Conservation (phyloP, 2,797 vertebrate species). For the Sebastes cheni region DNA sequence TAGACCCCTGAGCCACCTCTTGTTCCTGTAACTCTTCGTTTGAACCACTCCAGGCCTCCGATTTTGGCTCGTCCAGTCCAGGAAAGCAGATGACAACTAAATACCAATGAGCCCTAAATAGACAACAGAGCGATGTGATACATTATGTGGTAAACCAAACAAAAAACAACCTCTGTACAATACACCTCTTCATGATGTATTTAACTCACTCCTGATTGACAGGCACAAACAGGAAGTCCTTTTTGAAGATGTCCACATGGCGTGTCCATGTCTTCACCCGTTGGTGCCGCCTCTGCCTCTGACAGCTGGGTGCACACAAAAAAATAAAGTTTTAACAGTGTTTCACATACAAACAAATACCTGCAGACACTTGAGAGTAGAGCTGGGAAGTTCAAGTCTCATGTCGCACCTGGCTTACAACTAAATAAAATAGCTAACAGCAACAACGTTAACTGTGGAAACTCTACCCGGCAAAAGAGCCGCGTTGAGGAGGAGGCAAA, state of each 20-base stretch:
- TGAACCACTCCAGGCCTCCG: slow-evolving; percentile 66
- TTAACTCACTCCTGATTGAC: slow-evolving; percentile 97
- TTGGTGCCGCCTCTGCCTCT: slow-evolving; percentile 90
- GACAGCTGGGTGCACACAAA: slow-evolving; percentile 60
- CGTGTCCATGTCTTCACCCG: slow-evolving; percentile 98
- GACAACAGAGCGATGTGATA: background rate
- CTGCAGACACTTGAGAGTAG: background rate
- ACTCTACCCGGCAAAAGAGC: too few species aligned
- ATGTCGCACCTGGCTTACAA: background rate
- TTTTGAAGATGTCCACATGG: slow-evolving; percentile 95
- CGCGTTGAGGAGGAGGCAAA: too few species aligned
- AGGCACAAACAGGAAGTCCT: slow-evolving; percentile 98
- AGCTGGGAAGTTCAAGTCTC: background rate
- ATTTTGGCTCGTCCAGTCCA: slow-evolving; percentile 84
- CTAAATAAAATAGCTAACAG: too few species aligned
- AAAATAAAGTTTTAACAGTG: background rate
- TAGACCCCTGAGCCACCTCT: slow-evolving; percentile 17
- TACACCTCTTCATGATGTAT: background rate
- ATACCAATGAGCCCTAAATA: slow-evolving; percentile 93
- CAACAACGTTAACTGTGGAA: too few species aligned
- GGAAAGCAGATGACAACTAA: slow-evolving; percentile 96
- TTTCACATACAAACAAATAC: background rate
- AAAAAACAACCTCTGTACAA: background rate
- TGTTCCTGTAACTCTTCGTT: slow-evolving; percentile 18
- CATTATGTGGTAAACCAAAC: background rate